Conservation (phyloP, 2,113 vertebrate species). For the Typhlomys cinereus region DNA sequence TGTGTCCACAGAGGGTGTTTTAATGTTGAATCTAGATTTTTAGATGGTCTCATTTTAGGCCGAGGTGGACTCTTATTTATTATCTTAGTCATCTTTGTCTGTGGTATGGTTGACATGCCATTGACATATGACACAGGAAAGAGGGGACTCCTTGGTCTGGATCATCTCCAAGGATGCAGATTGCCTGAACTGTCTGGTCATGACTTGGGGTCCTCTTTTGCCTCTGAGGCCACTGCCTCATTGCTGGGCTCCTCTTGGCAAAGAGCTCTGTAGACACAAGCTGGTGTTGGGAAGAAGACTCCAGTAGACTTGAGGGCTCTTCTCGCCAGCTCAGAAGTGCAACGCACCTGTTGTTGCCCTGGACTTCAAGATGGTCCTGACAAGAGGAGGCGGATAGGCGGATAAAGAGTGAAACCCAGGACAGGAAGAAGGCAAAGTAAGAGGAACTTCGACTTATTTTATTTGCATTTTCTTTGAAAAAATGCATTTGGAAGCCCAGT, state of each 20-base stretch:
- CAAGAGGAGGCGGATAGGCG: not conserved
- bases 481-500: not conserved
- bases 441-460: not conserved
- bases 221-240: not conserved
- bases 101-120: not conserved
- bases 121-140: not conserved
- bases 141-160: not conserved
- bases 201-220: not conserved
- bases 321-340: not conserved
- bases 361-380: not conserved
- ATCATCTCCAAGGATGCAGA: not conserved
- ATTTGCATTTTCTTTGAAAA: slow-evolving; percentile 16
- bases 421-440: not conserved
- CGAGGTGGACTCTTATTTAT: not conserved
- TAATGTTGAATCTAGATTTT: not conserved
- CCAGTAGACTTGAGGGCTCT: not conserved
- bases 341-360: not conserved
- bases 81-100: not conserved
- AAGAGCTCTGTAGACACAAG: not conserved
- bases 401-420: not conserved
- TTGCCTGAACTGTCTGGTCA: not conserved
- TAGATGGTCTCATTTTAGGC: not conserved
- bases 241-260: not conserved
- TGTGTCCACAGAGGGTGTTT: not conserved
- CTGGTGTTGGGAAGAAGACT: not conserved